Evolutionary conservation across 37 sponge, comb jelly and placozoan genomes (phyloP).

Genomic region (Cliona cf. orientalis): DNA sequence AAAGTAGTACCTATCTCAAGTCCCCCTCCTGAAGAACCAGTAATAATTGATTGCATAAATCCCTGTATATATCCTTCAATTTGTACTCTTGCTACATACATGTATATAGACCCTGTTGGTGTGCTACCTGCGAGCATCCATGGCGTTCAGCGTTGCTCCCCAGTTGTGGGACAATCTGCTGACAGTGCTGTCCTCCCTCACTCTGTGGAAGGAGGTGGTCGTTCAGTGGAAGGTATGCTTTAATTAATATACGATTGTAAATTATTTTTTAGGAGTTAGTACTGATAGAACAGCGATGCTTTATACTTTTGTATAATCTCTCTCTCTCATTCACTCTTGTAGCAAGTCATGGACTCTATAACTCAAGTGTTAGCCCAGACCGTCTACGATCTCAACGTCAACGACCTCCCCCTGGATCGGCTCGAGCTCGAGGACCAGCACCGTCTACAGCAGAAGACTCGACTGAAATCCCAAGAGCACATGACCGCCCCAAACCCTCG

Average conservation of each 20-base stretch:
- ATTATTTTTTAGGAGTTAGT: too few species aligned
- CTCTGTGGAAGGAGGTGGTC: slow-evolving; percentile 77
- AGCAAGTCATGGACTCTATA: slow-evolving; percentile 64
- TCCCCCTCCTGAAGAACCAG: neutral
- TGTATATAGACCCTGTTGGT: slow-evolving; percentile 77
- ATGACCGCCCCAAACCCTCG: neutral
- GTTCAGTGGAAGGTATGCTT: slow-evolving; percentile 78
- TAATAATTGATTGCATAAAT: neutral
- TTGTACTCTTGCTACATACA: too few species aligned
- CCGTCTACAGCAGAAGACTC: neutral
- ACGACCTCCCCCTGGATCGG: slow-evolving; percentile 65
- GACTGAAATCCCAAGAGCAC: slow-evolving; percentile 4
- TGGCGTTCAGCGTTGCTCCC: slow-evolving; percentile 45
- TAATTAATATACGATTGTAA: neutral
- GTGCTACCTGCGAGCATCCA: slow-evolving; percentile 76
- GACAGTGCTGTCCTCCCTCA: slow-evolving; percentile 62
- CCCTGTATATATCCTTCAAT: neutral
- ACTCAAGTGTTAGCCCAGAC: slow-evolving; percentile 67
- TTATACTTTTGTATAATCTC: neutral
- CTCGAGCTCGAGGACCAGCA: slow-evolving; percentile 11
- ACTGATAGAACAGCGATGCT: too few species aligned
- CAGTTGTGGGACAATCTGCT: slow-evolving; percentile 77
- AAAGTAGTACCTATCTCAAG: neutral
- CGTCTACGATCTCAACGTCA: slow-evolving; percentile 70
- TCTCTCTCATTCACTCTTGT: neutral